A percentile compares a stretch with the other conserved stretches of the same genome.
These are phyloP conservation scores for Peromyscus nudipes DNA, from an alignment of 2,797 vertebrate genomes.

Conservation along the genomic window DNA sequence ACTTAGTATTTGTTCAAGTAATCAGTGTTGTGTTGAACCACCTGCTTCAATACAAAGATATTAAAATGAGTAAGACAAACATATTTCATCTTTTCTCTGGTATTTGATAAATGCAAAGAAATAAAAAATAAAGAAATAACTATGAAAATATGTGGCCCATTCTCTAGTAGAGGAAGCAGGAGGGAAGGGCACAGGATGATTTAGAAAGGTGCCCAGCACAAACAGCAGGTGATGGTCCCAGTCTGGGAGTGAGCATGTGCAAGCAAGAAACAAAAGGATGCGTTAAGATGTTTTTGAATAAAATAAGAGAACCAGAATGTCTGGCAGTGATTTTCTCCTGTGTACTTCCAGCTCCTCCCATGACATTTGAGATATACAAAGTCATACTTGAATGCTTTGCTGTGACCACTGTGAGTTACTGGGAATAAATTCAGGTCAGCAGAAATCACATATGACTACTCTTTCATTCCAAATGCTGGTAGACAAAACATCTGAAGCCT, in stretches of 20 bases:
- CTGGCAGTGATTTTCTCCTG: slow-evolving; percentile 80
- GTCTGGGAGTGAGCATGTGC: neutral
- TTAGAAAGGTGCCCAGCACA: neutral
- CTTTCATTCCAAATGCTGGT: slow-evolving; percentile 59
- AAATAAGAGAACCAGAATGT: slow-evolving; percentile 61
- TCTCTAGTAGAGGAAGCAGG: neutral
- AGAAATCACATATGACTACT: slow-evolving; percentile 75
- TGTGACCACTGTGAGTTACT: slow-evolving; percentile 73
- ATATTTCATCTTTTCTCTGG: neutral
- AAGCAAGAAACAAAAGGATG: slow-evolving; percentile 54
- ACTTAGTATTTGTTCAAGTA: slow-evolving; percentile 24
- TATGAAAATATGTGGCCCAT: neutral
- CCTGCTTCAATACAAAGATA: neutral
- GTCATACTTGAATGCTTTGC: slow-evolving; percentile 74
- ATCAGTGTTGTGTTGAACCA: neutral
- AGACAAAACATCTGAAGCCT: slow-evolving; percentile 55
- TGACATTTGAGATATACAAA: slow-evolving; percentile 76
- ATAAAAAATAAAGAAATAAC: neutral
- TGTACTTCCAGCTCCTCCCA: slow-evolving; percentile 72
- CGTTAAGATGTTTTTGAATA: slow-evolving; percentile 67
- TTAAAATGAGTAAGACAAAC: neutral
- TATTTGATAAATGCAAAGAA: slow-evolving; percentile 19
- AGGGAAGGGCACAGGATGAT: too few species aligned
- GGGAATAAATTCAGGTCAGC: slow-evolving; percentile 72
- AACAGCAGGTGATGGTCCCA: neutral